Evolutionary conservation across 2,113 vertebrate genomes (phyloP), one percentile per base, ranked within the genome.

Genomic region (Boleophthalmus pectinirostris): DNA sequence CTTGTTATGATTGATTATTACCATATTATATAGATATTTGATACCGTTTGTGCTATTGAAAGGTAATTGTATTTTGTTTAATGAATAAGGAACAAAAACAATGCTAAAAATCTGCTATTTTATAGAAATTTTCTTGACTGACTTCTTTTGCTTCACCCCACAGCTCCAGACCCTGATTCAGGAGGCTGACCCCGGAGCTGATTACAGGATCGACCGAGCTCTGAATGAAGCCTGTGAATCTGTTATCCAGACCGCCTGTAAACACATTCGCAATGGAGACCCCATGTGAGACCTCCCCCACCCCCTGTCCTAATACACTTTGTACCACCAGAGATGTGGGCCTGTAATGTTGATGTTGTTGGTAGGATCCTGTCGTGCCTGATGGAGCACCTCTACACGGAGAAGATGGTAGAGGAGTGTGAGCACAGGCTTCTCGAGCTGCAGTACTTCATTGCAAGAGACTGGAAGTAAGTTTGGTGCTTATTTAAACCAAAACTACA

Each of bases 401-500:
- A 99, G 83, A 98, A 98, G 90, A 98, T 99, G 97, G 97, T 98
- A 23, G 96, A 97, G 80, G 92, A 96, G 47, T 99, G 97, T 93
- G 97, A 98, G 24, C 96, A 96, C 13, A 86, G 96, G 3, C 93
- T 99, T n/a, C 75, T 99, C 83, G 97, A 99, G 87, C 94, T 98
- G 38, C 97, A 99, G 65, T 99, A 99, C 90, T 99, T 99, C 69
- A 98, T 99, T 66, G 97, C 97, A 61, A 95, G 97, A 78, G 97
- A 99, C 73, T 99, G 97, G 97, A 98, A 98, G 97, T 99, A 94
- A 95, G 96, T 64, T 38, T 6, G 10, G 13, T 16, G 43, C 0
- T n/a, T 53, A 53, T n/a, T 53, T 8, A 47, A 12, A 47, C 46
- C 46, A 15, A 47, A 47, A 47, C 29, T 29, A 29, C 29, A 29